Base-by-base conservation (phyloP, 2,888 invertebrate genomes). In the Biston betularia region DNA sequence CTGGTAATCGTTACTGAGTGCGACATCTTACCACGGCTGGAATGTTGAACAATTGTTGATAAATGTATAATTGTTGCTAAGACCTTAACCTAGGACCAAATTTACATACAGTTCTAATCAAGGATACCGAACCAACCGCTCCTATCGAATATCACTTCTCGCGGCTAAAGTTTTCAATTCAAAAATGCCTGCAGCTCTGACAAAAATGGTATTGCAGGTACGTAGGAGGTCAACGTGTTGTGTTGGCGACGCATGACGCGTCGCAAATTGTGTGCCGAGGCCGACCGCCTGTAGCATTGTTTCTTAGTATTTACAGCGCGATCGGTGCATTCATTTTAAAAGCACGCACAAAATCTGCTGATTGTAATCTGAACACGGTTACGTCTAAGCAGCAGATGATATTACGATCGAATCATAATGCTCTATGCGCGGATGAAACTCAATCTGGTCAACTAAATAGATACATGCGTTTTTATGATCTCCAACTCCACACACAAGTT, bases 1-100 rank as follows among this genome's bases (percentile, higher is more conserved):
- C 97, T 94, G 38, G 97, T 98, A 68, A 98, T 97, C 54, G 98
- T 98, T 76, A 98, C 97, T 44, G 97, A 95, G 90, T 98, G 98
- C 73, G 98, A 98, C 98, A 98, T 98, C 79, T 89, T 95, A 75
- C 12, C 8, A 46, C 0, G 52, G 42, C 63, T 60, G 63, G 33
- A 63, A 60, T 44, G 34, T 12, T 34, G 5, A 46, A 57, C 15
- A 48, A 38, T 33, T 45, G n/a, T 57, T 10, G 6, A 40, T 42
- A 4, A 42, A 42, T 12, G 2, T 8, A 42, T 11, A 12, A 9
- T 42, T 24, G 42, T 11, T 11, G 42, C 42, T 24, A 24, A 24
- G 24, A 24, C 24, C 24, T 24, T 24, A 24, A 24, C 24, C 24
- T 24, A 24, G 24, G 24, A 24, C 24, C 24, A 24, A 24, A 24